phyloP scores from a whole-genome alignment of 2,797 vertebrate genomes.

The Calcarius lapponicus region DNA sequence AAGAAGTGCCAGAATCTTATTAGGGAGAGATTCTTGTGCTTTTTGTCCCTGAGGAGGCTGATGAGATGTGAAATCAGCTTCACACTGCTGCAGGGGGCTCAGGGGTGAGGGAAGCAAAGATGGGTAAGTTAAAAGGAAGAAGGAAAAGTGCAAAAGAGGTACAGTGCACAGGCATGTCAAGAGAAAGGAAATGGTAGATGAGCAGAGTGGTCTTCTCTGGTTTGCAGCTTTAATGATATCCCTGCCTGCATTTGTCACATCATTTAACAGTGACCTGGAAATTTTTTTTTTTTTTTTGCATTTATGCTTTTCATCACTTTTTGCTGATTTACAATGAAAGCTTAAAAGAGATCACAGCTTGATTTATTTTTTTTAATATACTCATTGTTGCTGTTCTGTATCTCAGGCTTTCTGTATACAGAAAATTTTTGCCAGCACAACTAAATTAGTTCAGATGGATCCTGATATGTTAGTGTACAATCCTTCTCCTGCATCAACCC shows the following conservation, averaged over 20 bases:
- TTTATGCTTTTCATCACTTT: not conserved
- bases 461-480: not conserved
- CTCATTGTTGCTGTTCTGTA: not conserved
- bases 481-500: not conserved
- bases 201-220: not conserved
- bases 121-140: not conserved
- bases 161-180: not conserved
- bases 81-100: not conserved
- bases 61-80: not conserved
- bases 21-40: not conserved
- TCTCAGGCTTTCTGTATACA: not conserved
- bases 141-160: too few relatives aligned
- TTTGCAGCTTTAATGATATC: not conserved
- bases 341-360: slow-evolving; percentile 3
- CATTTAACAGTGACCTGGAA: slow-evolving; percentile 20
- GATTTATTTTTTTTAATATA: not conserved
- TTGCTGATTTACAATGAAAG: not conserved
- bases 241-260: not conserved
- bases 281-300: slow-evolving; percentile 13
- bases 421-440: not conserved
- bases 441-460: not conserved
- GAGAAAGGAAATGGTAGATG: not conserved
- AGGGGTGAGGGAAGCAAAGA: not conserved
- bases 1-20: not conserved
- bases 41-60: not conserved